phyloP scores from a whole-genome alignment of 2,888 invertebrate genomes.

The Drosophila fulvimacula region DNA sequence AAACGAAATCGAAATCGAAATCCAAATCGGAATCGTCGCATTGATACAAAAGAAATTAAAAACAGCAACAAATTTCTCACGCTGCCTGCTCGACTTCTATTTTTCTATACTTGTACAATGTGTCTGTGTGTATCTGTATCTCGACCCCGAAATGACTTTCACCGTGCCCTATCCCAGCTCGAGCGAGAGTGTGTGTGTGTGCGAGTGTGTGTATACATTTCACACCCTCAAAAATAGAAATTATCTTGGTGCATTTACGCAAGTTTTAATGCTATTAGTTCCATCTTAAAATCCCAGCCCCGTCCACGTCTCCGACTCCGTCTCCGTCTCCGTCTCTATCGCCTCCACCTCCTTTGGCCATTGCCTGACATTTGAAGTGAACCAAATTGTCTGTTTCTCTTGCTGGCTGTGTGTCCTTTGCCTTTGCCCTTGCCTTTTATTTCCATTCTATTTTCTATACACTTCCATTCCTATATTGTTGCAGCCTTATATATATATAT shows the following conservation, averaged over 20 bases:
- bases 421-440: conserved; percentile 49
- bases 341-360: conserved; percentile 34
- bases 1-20: conserved; percentile 60
- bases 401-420: conserved; percentile 66
- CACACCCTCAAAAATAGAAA: conserved; percentile 82
- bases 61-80: conserved; percentile 78
- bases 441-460: conserved; percentile 73
- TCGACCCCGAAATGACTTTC: conserved; percentile 78
- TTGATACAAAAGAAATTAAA: conserved; percentile 74
- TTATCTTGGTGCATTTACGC: conserved; percentile 80
- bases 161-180: conserved; percentile 45
- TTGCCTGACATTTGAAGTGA: conserved; percentile 73
- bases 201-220: conserved; percentile 64
- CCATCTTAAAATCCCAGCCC: conserved; percentile 74
- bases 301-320: conserved; percentile 25
- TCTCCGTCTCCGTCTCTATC: conserved; percentile 23
- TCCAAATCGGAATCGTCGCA: conserved; percentile 68
- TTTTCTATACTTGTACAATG: conserved; percentile 25
- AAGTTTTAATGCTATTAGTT: conserved; percentile 81
- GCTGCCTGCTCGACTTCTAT: conserved; percentile 58
- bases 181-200: conserved; percentile 19
- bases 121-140: conserved; percentile 33
- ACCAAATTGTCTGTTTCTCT: conserved; percentile 74
- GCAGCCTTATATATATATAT: conserved; percentile 13
- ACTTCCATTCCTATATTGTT: conserved; percentile 63